These are phyloP conservation scores for Brenthis daphne DNA, from an alignment of 2,888 invertebrate genomes.

Conservation along the genomic window DNA sequence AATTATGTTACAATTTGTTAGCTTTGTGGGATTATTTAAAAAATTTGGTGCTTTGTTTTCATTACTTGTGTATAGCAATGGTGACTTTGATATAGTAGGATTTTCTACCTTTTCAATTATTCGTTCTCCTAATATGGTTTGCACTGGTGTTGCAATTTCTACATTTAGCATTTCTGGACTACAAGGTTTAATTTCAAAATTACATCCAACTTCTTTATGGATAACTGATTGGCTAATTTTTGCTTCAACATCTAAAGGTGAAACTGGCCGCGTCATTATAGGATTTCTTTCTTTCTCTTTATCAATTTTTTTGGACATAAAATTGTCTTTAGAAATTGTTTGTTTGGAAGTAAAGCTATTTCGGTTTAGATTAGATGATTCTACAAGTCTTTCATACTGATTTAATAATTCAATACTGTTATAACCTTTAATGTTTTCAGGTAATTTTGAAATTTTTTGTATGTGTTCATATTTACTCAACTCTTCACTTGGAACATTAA, in stretches of 20 bases:
- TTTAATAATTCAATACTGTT: slow-evolving; percentile 72
- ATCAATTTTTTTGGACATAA: slow-evolving; percentile 27
- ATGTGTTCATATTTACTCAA: slow-evolving; percentile 78
- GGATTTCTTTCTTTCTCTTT: slow-evolving; percentile 19
- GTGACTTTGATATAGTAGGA: slow-evolving; percentile 57
- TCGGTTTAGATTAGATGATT: slow-evolving; percentile 58
- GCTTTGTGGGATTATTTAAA: slow-evolving; percentile 41
- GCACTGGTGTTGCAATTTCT: slow-evolving; percentile 67
- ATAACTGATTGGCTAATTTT: slow-evolving; percentile 81
- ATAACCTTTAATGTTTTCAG: slow-evolving; percentile 79
- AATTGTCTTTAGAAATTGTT: slow-evolving; percentile 43
- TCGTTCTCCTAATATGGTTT: slow-evolving; percentile 66
- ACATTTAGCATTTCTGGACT: slow-evolving; percentile 78
- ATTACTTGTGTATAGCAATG: slow-evolving; percentile 48
- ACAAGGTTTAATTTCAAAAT: slow-evolving; percentile 79
- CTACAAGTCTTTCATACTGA: slow-evolving; percentile 76
- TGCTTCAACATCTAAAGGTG: slow-evolving; percentile 77
- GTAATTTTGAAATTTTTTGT: slow-evolving; percentile 77
- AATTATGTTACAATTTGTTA: slow-evolving; percentile 68
- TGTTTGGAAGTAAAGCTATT: slow-evolving; percentile 38
- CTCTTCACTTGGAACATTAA: slow-evolving; percentile 76
- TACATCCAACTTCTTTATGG: slow-evolving; percentile 79
- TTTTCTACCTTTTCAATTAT: slow-evolving; percentile 74
- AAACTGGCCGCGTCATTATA: slow-evolving; percentile 60
- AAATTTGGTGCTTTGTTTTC: slow-evolving; percentile 46